phyloP scores from a whole-genome alignment of 2,888 invertebrate genomes.

The Ypsolopha scabrella region DNA sequence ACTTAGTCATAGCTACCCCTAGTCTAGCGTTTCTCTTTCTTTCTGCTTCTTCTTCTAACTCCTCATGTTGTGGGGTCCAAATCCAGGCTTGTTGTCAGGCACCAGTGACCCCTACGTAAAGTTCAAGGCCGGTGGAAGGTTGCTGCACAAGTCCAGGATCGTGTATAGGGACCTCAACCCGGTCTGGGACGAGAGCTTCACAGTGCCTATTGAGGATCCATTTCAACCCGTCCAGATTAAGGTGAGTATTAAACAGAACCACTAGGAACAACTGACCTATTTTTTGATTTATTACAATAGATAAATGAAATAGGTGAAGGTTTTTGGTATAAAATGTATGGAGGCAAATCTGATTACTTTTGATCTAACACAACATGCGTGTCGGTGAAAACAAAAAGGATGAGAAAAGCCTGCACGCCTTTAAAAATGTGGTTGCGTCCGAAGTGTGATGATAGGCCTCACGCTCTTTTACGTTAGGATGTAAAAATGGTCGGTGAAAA shows the following conservation, averaged over 20 bases:
- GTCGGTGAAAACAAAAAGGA: too few species aligned
- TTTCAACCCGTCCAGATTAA: conserved; percentile 88
- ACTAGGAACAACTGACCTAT: neutral
- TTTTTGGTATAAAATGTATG: too few species aligned
- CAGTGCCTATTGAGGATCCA: conserved; percentile 91
- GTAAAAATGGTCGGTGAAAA: too few species aligned
- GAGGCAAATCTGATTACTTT: too few species aligned
- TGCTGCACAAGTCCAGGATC: conserved; percentile 94
- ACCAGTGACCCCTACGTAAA: conserved; percentile 98
- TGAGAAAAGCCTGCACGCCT: too few species aligned
- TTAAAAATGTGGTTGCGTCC: too few species aligned
- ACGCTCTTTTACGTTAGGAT: too few species aligned
- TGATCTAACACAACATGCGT: too few species aligned
- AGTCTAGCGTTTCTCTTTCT: conserved; percentile 25
- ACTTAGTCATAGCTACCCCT: neutral
- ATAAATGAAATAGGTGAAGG: too few species aligned
- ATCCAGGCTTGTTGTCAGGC: conserved; percentile 76
- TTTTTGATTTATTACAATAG: too few species aligned
- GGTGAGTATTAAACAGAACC: conserved; percentile 55
- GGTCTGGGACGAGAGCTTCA: conserved; percentile 97
- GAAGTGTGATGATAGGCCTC: too few species aligned
- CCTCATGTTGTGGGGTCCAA: conserved; percentile 50
- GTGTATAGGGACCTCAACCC: conserved; percentile 96
- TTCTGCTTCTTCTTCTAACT: conserved; percentile 54
- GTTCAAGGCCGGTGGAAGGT: conserved; percentile 88